Percentiles rank a stretch among this genome's conserved stretches.
These are phyloP conservation scores for Cerceris rybyensis DNA, from an alignment of 2,888 invertebrate genomes.

Conservation along the genomic window DNA sequence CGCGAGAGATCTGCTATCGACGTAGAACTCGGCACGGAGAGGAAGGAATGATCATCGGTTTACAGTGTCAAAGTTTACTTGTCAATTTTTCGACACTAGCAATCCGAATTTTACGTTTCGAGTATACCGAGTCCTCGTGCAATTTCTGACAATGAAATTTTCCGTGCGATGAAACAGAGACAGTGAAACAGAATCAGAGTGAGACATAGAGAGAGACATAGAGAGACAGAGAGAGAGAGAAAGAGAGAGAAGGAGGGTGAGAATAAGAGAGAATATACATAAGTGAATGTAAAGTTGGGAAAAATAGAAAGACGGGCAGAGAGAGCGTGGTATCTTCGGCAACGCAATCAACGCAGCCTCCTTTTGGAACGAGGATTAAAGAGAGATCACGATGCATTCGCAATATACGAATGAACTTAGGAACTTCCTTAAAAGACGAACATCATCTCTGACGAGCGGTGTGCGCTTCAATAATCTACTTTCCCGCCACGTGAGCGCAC, in stretches of 20 bases:
- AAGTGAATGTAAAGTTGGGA: neutral
- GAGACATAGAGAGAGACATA: no score
- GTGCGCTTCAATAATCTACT: constrained; percentile 21
- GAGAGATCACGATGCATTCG: constrained; percentile 42
- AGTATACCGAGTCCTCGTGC: neutral
- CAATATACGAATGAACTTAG: constrained; percentile 38
- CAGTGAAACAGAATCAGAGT: neutral
- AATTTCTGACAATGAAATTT: neutral
- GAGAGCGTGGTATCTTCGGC: neutral
- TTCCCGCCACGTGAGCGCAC: constrained; percentile 30
- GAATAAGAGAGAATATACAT: constrained; percentile 1
- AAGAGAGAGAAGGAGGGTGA: neutral
- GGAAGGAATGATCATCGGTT: no score
- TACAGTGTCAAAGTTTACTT: no score
- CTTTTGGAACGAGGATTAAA: constrained; percentile 17
- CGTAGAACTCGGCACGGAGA: no score
- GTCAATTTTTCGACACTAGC: no score
- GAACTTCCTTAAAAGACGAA: constrained; percentile 47
- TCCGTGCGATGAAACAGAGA: neutral
- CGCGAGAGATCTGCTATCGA: no score
- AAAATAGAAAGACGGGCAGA: constrained; percentile 6
- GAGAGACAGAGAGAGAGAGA: constrained; percentile 6
- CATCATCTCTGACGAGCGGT: constrained; percentile 39
- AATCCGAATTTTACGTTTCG: neutral
- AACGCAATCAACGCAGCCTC: neutral